Evolutionary conservation across 2,888 invertebrate genomes (phyloP).

Genomic region (Meteorus cinctellus): DNA sequence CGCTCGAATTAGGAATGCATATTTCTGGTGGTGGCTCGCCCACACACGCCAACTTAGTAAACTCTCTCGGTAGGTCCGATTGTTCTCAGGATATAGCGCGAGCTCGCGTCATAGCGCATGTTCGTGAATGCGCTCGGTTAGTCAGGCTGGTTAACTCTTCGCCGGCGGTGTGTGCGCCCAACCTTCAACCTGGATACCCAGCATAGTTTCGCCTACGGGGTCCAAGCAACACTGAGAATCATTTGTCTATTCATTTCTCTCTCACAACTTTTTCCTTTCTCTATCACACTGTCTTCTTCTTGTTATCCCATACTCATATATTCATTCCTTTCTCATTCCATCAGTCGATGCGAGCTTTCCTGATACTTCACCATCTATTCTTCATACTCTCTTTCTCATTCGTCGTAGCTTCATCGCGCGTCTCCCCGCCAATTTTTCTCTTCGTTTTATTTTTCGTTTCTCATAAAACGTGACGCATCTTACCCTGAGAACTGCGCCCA

Average conservation of each 20-base stretch:
- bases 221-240: conserved; percentile 51
- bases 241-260: conserved; percentile 39
- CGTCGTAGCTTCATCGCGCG: conserved; percentile 51
- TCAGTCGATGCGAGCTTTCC: conserved; percentile 17
- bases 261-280: conserved; percentile 21
- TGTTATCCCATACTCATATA: conserved; percentile 48
- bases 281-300: conserved; percentile 48
- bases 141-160: conserved; percentile 58
- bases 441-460: conserved; percentile 51
- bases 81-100: conserved; percentile 67
- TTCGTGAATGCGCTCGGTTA: conserved; percentile 58
- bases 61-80: conserved; percentile 67
- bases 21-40: conserved; percentile 36
- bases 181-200: conserved; percentile 70
- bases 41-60: conserved; percentile 28
- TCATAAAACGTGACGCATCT: conserved; percentile 62
- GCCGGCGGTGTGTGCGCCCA: conserved; percentile 58
- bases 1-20: conserved; percentile 35
- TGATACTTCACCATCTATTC: conserved; percentile 17
- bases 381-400: conserved; percentile 48
- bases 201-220: conserved; percentile 71
- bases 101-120: conserved; percentile 53
- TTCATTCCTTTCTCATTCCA: conserved; percentile 31
- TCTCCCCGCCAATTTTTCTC: background rate
- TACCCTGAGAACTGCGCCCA: conserved; percentile 70